phyloP scores from a whole-genome alignment of 1,140 invertebrate species.

The Potamilus streckersoni region DNA sequence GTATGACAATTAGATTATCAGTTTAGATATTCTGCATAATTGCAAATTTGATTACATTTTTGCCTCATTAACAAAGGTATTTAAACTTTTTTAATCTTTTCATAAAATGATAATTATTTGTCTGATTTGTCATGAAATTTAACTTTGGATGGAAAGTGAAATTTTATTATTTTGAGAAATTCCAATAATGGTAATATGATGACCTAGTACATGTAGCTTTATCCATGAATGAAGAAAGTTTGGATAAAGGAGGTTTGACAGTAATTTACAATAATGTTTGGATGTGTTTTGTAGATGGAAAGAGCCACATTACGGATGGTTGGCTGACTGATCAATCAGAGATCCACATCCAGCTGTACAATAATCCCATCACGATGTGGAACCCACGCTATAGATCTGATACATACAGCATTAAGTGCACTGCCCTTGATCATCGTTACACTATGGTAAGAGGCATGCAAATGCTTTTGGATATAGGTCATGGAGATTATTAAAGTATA shows the following conservation, averaged over 20 bases:
- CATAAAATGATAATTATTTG: too few species aligned
- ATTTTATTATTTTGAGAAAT: too few species aligned
- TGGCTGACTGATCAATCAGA: constrained; percentile 90
- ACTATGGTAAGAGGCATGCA: constrained; percentile 25
- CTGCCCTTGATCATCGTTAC: constrained; percentile 70
- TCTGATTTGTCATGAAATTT: too few species aligned
- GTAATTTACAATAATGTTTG: constrained; percentile 20
- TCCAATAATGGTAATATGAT: too few species aligned
- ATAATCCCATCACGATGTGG: constrained; percentile 85
- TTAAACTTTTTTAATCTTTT: too few species aligned
- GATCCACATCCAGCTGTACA: constrained; percentile 80
- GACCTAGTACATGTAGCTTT: background rate
- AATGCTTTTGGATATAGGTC: too few species aligned
- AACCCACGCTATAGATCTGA: constrained; percentile 71
- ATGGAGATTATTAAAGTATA: too few species aligned
- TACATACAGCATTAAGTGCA: constrained; percentile 70
- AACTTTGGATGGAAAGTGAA: too few species aligned
- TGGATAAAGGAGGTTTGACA: constrained; percentile 23
- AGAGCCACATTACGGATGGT: constrained; percentile 79
- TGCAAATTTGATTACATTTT: too few species aligned
- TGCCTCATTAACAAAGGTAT: too few species aligned
- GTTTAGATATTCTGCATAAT: too few species aligned
- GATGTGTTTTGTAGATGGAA: constrained; percentile 69
- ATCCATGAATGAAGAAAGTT: constrained; percentile 20
- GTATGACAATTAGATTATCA: too few species aligned